These are phyloP conservation scores for Cancer borealis DNA, from an alignment of 2,888 invertebrate species.

Conservation along the genomic window DNA sequence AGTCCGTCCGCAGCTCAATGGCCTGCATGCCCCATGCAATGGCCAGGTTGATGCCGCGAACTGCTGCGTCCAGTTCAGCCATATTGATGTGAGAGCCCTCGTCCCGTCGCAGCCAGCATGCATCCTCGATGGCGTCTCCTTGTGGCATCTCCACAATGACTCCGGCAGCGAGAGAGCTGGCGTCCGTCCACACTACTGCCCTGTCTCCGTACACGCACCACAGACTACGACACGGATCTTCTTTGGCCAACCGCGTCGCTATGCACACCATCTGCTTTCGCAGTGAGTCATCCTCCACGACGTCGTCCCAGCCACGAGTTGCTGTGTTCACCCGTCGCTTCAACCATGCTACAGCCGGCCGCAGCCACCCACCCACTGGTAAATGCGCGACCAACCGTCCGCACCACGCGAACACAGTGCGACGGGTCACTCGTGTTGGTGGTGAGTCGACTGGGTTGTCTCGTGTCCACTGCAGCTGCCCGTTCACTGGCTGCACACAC, in stretches of 20 bases:
- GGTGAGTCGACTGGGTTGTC: too few relatives aligned
- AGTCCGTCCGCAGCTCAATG: constrained; percentile 14
- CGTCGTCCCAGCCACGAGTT: neutral
- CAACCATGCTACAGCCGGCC: too few relatives aligned
- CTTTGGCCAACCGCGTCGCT: neutral
- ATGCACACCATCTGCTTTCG: neutral
- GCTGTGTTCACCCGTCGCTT: too few relatives aligned
- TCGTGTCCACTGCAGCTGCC: too few relatives aligned
- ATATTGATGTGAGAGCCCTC: constrained; percentile 61
- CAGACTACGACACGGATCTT: constrained; percentile 8
- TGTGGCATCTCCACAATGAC: too few relatives aligned
- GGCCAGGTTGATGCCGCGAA: constrained; percentile 51
- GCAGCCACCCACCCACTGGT: too few relatives aligned
- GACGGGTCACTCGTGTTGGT: too few relatives aligned
- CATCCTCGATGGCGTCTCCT: too few relatives aligned
- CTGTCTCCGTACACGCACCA: neutral
- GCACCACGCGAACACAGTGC: too few relatives aligned
- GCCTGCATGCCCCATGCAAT: constrained; percentile 38
- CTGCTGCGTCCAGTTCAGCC: constrained; percentile 54
- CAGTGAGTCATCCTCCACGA: neutral
- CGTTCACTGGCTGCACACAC: too few relatives aligned
- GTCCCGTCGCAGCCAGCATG: constrained; percentile 46
- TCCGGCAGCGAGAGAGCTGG: constrained; percentile 45
- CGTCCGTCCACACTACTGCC: constrained; percentile 49
- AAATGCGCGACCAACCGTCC: too few relatives aligned